Evolutionary conservation across 2,888 invertebrate genomes (phyloP), one percentile per base, ranked within the genome.

Genomic region (Rambutsinella grinnellia): DNA sequence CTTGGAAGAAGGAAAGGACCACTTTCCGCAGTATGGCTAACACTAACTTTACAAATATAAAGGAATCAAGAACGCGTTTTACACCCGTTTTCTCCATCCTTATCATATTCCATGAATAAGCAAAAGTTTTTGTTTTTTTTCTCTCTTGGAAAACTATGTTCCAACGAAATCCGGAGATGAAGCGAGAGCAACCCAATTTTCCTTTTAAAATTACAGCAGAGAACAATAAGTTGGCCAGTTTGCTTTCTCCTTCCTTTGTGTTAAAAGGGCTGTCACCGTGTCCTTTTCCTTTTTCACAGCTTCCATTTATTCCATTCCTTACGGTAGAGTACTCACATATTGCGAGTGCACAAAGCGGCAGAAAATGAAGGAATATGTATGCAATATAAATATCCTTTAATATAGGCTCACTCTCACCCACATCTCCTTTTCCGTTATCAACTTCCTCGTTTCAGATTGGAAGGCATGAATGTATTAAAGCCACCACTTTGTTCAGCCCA

Each of bases 171-270:
- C 36, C 5, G 36, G 6, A 36, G 13, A 36, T 8, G 36, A 8
- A 13, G 36, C 36, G 36, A n/a, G n/a, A n/a, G n/a, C n/a, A n/a
- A n/a, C n/a, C n/a, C n/a, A n/a, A n/a, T n/a, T 36, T 36, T 36
- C 36, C 36, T 36, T 36, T 8, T 8, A 23, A 69, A 69, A 69
- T 69, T 68, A 68, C 47, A 51, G 26, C 1, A 24, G 27, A 36
- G 36, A 61, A 61, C 61, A 69, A 69, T 60, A 69, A 69, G 53
- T 61, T 61, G 54, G 61, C 68, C 54, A 60, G 69, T 69, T 69
- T 68, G n/a, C 53, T 26, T 53, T 36, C 53, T 60, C 28, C 24
- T 54, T 51, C 26, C 24, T 36, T 36, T 36, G 60, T 53, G 69
- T 36, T 69, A 69, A 69, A 69, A 51, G 54, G 21, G 61, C 44